These are phyloP conservation scores for Stichodactyla helianthus DNA, from an alignment of 64 coral and sea anemone species.

Conservation along the genomic window DNA sequence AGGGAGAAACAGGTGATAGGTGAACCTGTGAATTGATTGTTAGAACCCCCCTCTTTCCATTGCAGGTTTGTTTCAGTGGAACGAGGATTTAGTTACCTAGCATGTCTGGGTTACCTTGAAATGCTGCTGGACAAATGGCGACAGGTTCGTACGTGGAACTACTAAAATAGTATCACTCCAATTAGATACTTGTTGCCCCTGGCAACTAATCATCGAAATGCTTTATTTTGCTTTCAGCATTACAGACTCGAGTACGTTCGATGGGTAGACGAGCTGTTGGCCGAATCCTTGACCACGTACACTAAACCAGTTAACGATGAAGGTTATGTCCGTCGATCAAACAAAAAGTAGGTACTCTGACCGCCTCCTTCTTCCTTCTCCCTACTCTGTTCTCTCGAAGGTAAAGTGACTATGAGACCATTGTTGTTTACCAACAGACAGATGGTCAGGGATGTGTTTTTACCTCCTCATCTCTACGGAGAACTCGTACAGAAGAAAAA, in stretches of 20 bases:
- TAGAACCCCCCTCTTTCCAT: background rate
- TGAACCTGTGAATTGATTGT: background rate
- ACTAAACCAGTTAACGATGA: constrained; percentile 83
- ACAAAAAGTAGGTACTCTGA: constrained; percentile 43
- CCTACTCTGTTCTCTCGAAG: background rate
- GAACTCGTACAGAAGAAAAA: constrained; percentile 90
- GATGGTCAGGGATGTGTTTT: constrained; percentile 45
- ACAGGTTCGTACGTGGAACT: constrained; percentile 24
- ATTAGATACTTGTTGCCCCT: background rate
- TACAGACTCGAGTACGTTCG: constrained; percentile 72
- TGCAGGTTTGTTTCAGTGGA: constrained; percentile 91
- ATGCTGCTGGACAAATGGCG: constrained; percentile 74
- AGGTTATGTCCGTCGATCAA: constrained; percentile 70
- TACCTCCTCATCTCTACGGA: constrained; percentile 90
- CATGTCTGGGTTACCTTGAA: constrained; percentile 51
- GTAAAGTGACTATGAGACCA: background rate
- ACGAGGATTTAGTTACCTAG: constrained; percentile 72
- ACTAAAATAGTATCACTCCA: too few species aligned
- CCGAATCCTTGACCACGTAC: constrained; percentile 88
- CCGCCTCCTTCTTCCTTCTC: too few species aligned
- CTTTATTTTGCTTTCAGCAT: constrained; percentile 28
- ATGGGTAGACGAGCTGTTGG: constrained; percentile 89
- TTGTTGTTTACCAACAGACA: constrained; percentile 12
- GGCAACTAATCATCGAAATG: too few species aligned
- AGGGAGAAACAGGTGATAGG: background rate